A percentile compares a stretch with the other conserved stretches of the same genome.
phyloP scores from a whole-genome alignment of 2,888 invertebrate species.

The Formica aserva region DNA sequence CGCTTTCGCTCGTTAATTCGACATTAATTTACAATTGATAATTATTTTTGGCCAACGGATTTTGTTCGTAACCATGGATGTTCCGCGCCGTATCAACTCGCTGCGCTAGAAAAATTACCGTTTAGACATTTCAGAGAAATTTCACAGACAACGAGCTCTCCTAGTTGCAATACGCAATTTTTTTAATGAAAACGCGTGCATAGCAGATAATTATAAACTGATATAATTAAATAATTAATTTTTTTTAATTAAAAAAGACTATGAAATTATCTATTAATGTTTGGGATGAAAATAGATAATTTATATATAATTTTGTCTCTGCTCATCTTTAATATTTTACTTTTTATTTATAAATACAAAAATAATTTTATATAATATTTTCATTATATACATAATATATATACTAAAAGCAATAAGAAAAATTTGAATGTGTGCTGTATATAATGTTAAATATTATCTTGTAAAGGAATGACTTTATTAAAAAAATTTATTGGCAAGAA shows the following conservation, averaged over 20 bases:
- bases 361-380: not conserved
- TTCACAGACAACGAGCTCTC: not conserved
- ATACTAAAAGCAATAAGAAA: not conserved
- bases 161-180: not conserved
- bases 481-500: not conserved
- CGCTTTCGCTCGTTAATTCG: constrained; percentile 78
- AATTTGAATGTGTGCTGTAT: not conserved
- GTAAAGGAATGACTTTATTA: not conserved
- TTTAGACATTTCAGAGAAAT: not conserved
- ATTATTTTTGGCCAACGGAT: constrained; percentile 76
- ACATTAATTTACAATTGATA: constrained; percentile 82
- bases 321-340: not conserved
- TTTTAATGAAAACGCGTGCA: not conserved
- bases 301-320: no score
- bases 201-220: not conserved
- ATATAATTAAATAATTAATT: not conserved
- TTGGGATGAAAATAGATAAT: not conserved
- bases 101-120: constrained; percentile 52
- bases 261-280: not conserved
- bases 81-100: not conserved
- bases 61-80: constrained; percentile 48
- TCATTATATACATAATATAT: not conserved
- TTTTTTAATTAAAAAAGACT: not conserved
- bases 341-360: not conserved
- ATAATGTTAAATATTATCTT: constrained; percentile 4